Conservation (phyloP, 2,797 vertebrate species). For the Ambastaia sidthimunki region DNA sequence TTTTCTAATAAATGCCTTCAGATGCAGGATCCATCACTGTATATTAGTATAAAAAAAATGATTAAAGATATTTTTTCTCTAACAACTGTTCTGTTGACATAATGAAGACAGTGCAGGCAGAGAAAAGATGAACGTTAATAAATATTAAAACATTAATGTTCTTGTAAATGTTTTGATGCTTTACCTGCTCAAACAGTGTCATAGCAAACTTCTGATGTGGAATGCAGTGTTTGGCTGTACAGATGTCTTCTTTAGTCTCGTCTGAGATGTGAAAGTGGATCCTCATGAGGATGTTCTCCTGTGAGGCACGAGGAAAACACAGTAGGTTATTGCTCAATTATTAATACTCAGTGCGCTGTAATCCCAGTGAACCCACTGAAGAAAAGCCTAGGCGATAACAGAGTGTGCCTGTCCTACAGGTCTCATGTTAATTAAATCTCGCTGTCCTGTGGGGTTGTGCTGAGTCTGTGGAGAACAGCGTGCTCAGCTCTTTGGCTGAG, state of each 20-base stretch:
- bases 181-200: constrained; percentile 95
- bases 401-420: constrained; percentile 10
- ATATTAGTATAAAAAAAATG: neutral
- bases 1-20: neutral
- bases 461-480: constrained; percentile 9
- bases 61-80: too few relatives aligned
- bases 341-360: neutral
- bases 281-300: constrained; percentile 96
- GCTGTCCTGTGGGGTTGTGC: neutral
- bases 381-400: neutral
- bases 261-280: constrained; percentile 97
- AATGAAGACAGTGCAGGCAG: neutral
- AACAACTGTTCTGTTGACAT: neutral
- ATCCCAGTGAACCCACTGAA: constrained; percentile 1
- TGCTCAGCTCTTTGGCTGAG: constrained; percentile 17
- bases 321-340: constrained; percentile 3
- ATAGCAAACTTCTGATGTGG: constrained; percentile 98
- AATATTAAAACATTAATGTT: neutral
- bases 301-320: constrained; percentile 10
- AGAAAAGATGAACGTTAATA: neutral
- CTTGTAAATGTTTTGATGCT: constrained; percentile 45
- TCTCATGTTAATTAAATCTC: constrained; percentile 28
- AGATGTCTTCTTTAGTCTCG: constrained; percentile 93
- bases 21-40: neutral
- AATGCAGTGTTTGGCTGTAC: constrained; percentile 92